Evolutionary conservation across 2,888 invertebrate species (phyloP).

Genomic region (Hypomecis punctinalis): DNA sequence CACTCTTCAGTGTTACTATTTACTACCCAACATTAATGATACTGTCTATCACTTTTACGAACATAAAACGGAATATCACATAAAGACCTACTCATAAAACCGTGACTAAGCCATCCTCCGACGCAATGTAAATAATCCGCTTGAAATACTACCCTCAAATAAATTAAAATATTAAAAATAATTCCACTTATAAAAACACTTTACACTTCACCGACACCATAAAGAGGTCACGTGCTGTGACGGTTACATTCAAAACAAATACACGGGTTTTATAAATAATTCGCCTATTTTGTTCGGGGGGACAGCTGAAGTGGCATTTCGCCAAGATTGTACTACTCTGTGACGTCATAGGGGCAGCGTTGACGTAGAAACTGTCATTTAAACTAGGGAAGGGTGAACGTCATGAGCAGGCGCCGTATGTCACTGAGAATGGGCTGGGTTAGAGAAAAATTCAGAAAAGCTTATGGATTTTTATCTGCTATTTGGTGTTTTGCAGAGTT

Average conservation of each 20-base stretch:
- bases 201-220: slow-evolving; percentile 32
- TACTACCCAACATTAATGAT: too few species aligned
- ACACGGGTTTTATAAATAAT: slow-evolving; percentile 75
- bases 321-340: slow-evolving; percentile 58
- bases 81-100: too few species aligned
- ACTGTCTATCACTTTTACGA: too few species aligned
- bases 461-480: slow-evolving; percentile 18
- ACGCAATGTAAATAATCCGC: slow-evolving; percentile 1
- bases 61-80: too few species aligned
- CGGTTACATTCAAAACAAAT: slow-evolving; percentile 78
- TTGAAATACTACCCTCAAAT: slow-evolving; percentile 8
- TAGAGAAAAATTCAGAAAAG: slow-evolving; percentile 17
- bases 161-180: slow-evolving; percentile 8
- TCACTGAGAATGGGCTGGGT: slow-evolving; percentile 32
- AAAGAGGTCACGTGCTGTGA: slow-evolving; percentile 60
- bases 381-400: slow-evolving; percentile 31
- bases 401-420: slow-evolving; percentile 45
- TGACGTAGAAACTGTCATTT: not conserved
- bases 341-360: slow-evolving; percentile 41
- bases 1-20: too few species aligned
- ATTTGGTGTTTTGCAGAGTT: slow-evolving; percentile 8
- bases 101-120: too few species aligned
- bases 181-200: slow-evolving; percentile 20
- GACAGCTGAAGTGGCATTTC: slow-evolving; percentile 76
- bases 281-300: slow-evolving; percentile 54